These are phyloP conservation scores for Conistra vaccinii DNA, from an alignment of 2,888 invertebrate genomes.

Conservation along the genomic window DNA sequence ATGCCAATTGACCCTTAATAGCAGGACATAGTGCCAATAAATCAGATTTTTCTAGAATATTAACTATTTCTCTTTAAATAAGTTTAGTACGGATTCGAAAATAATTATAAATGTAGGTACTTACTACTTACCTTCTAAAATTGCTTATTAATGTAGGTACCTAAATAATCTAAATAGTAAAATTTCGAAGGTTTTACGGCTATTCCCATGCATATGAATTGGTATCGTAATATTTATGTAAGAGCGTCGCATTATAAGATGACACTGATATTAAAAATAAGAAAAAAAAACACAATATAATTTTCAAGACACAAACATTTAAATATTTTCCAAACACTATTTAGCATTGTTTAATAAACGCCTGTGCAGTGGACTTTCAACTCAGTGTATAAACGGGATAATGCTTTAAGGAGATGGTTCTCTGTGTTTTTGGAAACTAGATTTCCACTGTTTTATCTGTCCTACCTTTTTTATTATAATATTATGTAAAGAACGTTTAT, in stretches of 20 bases:
- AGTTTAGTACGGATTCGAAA: not conserved
- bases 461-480: not conserved
- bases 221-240: too few species aligned
- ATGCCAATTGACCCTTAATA: slow-evolving; percentile 20
- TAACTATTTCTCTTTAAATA: not conserved
- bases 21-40: slow-evolving; percentile 3
- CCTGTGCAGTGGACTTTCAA: slow-evolving; percentile 33
- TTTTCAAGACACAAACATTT: too few species aligned
- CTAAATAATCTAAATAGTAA: too few species aligned
- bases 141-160: not conserved
- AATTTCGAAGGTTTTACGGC: too few species aligned
- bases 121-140: not conserved
- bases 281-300: not conserved
- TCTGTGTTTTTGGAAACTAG: not conserved
- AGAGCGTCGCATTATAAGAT: too few species aligned
- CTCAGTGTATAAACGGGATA: slow-evolving; percentile 26
- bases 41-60: slow-evolving; percentile 19
- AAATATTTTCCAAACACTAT: too few species aligned
- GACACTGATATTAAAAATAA: too few species aligned
- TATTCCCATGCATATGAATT: too few species aligned
- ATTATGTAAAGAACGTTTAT: too few species aligned
- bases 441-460: not conserved
- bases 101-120: not conserved
- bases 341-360: not conserved
- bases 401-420: slow-evolving; percentile 10